Conservation (phyloP, 2,888 invertebrate genomes). For the Charanyca ferruginea region DNA sequence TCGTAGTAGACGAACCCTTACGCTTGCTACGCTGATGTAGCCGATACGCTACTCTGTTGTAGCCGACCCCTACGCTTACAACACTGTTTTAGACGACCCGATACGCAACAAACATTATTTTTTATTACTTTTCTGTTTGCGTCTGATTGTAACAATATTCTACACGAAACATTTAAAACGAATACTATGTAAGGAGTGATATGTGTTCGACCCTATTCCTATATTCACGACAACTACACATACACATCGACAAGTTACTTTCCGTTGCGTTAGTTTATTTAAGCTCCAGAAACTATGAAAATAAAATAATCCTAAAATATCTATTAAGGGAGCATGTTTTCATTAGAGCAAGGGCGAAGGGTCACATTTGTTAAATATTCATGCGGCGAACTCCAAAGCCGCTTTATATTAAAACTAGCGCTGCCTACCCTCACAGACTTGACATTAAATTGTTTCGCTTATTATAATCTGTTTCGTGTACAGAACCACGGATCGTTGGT, state of each 20-base stretch:
- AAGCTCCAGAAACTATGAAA: slow-evolving; percentile 48
- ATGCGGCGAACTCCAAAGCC: slow-evolving; percentile 61
- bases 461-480: slow-evolving; percentile 50
- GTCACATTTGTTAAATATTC: slow-evolving; percentile 71
- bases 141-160: not conserved
- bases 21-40: not conserved
- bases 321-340: slow-evolving; percentile 60
- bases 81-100: slow-evolving; percentile 3
- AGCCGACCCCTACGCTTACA: slow-evolving; percentile 32
- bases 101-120: too few relatives aligned
- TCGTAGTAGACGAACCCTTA: slow-evolving; percentile 40
- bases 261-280: slow-evolving; percentile 36
- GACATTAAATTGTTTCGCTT: slow-evolving; percentile 48
- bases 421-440: slow-evolving; percentile 31
- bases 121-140: too few relatives aligned
- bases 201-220: not conserved
- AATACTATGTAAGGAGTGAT: not conserved
- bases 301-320: slow-evolving; percentile 63
- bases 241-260: not conserved
- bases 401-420: slow-evolving; percentile 67
- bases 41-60: slow-evolving; percentile 25
- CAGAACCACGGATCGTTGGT: slow-evolving; percentile 10
- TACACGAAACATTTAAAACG: not conserved
- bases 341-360: slow-evolving; percentile 58
- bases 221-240: too few relatives aligned